phyloP scores from a whole-genome alignment of 2,797 vertebrate species.

The Hippoglossus hippoglossus region DNA sequence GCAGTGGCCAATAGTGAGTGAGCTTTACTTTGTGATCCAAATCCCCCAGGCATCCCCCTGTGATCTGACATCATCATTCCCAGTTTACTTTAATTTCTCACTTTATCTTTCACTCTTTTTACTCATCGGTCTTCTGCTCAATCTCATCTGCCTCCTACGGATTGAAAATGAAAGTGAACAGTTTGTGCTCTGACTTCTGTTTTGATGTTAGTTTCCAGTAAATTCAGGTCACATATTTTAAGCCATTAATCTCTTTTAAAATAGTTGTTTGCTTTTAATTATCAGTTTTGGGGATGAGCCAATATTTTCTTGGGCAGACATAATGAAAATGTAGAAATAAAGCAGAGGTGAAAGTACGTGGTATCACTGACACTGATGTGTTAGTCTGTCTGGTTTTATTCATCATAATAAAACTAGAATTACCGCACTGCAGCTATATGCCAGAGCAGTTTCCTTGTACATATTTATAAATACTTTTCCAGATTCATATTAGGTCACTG shows the following conservation, averaged over 20 bases:
- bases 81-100: neutral
- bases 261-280: slow-evolving; percentile 20
- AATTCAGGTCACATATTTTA: slow-evolving; percentile 18
- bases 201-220: slow-evolving; percentile 6
- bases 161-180: neutral
- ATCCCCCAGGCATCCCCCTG: neutral
- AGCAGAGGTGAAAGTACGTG: neutral
- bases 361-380: neutral
- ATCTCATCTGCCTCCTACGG: neutral
- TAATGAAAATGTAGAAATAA: neutral
- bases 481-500: too few relatives aligned
- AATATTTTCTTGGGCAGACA: slow-evolving; percentile 8
- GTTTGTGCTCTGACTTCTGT: neutral
- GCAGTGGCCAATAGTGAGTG: slow-evolving; percentile 85
- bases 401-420: neutral
- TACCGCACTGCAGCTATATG: too few relatives aligned
- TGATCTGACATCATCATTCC: neutral
- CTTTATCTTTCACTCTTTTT: neutral
- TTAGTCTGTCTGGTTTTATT: neutral
- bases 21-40: neutral
- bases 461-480: too few relatives aligned
- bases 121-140: neutral
- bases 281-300: slow-evolving; percentile 2
- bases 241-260: slow-evolving; percentile 10
- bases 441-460: too few relatives aligned